phyloP scores from a whole-genome alignment of 2,113 vertebrate species.

The Mesitornis unicolor region DNA sequence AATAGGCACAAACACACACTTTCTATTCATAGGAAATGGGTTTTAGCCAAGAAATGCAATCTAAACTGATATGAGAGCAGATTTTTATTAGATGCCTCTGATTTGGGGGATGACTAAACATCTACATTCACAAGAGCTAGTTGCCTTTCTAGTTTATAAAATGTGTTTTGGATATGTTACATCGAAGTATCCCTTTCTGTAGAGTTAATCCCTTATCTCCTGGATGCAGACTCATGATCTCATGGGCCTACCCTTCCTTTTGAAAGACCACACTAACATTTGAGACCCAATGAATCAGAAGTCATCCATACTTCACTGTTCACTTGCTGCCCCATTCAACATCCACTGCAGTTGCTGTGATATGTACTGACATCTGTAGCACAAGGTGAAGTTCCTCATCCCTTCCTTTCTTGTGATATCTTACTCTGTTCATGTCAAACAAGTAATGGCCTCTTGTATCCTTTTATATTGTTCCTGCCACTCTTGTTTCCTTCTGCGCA shows the following conservation, averaged over 20 bases:
- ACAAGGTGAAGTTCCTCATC: neutral
- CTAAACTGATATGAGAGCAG: neutral
- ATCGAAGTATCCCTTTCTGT: neutral
- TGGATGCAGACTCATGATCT: neutral
- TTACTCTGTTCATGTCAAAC: neutral
- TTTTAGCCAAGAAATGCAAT: neutral
- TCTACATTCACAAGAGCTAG: neutral
- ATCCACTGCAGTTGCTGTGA: neutral
- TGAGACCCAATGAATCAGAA: neutral
- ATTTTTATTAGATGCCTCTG: neutral
- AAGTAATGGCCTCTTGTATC: neutral
- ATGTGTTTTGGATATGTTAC: rapidly evolving
- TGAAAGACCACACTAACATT: neutral
- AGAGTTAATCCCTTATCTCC: neutral
- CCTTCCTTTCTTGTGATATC: neutral
- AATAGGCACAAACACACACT: neutral
- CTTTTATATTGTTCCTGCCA: neutral
- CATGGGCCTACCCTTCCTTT: neutral
- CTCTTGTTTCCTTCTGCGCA: neutral
- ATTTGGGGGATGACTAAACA: neutral
- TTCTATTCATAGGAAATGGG: slow-evolving; percentile 10
- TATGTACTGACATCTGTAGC: neutral
- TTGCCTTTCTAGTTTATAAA: neutral
- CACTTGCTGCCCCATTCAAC: neutral
- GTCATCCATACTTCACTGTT: neutral